Conservation (phyloP, 1,140 invertebrate genomes). For the Geopemphigus sp. region DNA sequence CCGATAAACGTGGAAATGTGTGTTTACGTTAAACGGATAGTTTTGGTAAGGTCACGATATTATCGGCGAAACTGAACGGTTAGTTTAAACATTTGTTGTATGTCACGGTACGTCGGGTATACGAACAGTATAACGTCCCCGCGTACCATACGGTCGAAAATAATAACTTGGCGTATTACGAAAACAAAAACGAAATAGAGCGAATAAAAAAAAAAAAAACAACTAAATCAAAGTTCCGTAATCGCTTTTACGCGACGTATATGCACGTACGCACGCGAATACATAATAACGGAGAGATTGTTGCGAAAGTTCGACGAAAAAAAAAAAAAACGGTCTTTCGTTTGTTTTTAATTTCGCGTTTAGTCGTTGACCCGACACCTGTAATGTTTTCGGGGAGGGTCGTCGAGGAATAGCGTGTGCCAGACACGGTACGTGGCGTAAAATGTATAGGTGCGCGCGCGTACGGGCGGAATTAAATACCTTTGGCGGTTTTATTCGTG, state of each 20-base stretch:
- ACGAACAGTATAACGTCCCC: neutral
- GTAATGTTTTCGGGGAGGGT: constrained; percentile 17
- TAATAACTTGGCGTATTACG: neutral
- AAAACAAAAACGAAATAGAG: neutral
- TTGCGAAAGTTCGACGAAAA: neutral
- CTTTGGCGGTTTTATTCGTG: constrained; percentile 7
- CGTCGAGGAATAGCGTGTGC: constrained; percentile 15
- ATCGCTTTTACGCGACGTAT: neutral
- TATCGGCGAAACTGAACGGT: no score
- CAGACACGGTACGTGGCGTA: neutral
- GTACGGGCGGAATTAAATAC: constrained; percentile 24
- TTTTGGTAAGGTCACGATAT: no score
- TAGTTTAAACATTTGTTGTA: no score
- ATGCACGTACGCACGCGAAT: constrained; percentile 3
- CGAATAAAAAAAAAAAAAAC: neutral
- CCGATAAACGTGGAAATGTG: no score
- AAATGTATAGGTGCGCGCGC: neutral
- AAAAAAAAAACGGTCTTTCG: neutral
- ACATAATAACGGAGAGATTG: constrained; percentile 18
- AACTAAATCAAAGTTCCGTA: constrained; percentile 8
- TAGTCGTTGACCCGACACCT: constrained; percentile 42
- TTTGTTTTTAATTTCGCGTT: constrained; percentile 5
- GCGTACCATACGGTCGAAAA: neutral
- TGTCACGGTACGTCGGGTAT: no score
- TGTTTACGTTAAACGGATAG: no score